Percentiles rank a stretch among this genome's conserved stretches.
These are phyloP conservation scores for Mechanitis messenoides DNA, from an alignment of 2,888 invertebrate genomes.

Conservation along the genomic window DNA sequence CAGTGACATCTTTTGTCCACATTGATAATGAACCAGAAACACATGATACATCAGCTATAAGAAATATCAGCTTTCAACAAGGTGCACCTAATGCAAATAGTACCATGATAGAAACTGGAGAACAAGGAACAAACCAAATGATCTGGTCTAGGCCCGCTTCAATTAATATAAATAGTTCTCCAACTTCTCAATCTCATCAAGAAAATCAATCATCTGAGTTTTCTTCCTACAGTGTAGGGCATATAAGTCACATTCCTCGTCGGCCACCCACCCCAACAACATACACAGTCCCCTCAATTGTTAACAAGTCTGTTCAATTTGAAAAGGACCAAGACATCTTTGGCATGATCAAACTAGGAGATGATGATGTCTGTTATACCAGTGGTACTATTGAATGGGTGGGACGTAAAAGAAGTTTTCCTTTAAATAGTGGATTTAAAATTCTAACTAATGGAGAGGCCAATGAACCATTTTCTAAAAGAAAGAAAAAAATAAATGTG, in stretches of 20 bases:
- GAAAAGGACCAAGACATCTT: conserved; percentile 45
- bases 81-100: conserved; percentile 29
- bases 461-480: conserved; percentile 45
- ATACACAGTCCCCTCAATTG: conserved; percentile 51
- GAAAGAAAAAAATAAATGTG: conserved; percentile 40
- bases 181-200: conserved; percentile 16
- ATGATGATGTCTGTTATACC: conserved; percentile 69
- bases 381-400: conserved; percentile 71
- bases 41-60: conserved; percentile 21
- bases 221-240: conserved; percentile 49
- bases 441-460: conserved; percentile 42
- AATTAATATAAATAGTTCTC: conserved; percentile 9
- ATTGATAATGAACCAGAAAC: conserved; percentile 47
- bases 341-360: conserved; percentile 65
- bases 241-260: conserved; percentile 62
- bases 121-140: conserved; percentile 13
- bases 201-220: conserved; percentile 25
- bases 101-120: conserved; percentile 24
- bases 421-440: conserved; percentile 68
- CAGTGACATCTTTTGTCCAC: conserved; percentile 58
- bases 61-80: conserved; percentile 25
- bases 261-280: conserved; percentile 55
- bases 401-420: conserved; percentile 62
- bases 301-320: conserved; percentile 38
- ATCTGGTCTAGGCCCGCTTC: conserved; percentile 14